Evolutionary conservation across 2,797 vertebrate species (phyloP), one percentile per base, ranked within the genome.

Genomic region (Triplophysa bombifrons): DNA sequence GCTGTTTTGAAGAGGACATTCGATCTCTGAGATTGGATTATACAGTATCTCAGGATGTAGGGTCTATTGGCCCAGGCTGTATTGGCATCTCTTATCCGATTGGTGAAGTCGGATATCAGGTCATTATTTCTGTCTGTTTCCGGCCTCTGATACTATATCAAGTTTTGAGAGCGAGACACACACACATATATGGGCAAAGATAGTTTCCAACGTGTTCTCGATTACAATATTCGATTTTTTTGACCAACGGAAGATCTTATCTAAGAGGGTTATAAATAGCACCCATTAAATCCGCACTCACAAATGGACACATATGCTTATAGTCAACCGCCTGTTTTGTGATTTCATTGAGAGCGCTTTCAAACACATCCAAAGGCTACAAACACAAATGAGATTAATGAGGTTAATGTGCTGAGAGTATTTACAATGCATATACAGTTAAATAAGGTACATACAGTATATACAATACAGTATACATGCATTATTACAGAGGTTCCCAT

Each of bases 1-100:
- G 11, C 48, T 56, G 60, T 79, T 79, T 65, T 25, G 17, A 72
- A 79, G 68, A 64, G 3, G 76, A 79, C 60, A 79, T 79, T 53
- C 50, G 68, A 79, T 79, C 76, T 65, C 19, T 56, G 34, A 79
- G 76, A 79, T 79, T 65, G 68, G 60, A 79, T 79, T 72, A 72
- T 72, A 30, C 27, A 30, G 27, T 30, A 65, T 79, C 68, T 79
- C 76, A 64, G 76, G 76, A 78, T 64, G 67, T 72, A 20, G 20
- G 72, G 46, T 78, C 34, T 78, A 30, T 55, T 72, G 58, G 60
- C 41, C 27, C 68, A 46, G 9, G 56, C 56, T 61, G 56, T 19
- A 60, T n/a, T 64, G 67, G 68, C 64, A 38, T 79, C 68, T 72
- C 58, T 72, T 79, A 79, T 79, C 60, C 46, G 48, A 65, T 55